Conservation (phyloP, 2,888 invertebrate genomes). For the Scaptodrosophila latifasciaeformis region DNA sequence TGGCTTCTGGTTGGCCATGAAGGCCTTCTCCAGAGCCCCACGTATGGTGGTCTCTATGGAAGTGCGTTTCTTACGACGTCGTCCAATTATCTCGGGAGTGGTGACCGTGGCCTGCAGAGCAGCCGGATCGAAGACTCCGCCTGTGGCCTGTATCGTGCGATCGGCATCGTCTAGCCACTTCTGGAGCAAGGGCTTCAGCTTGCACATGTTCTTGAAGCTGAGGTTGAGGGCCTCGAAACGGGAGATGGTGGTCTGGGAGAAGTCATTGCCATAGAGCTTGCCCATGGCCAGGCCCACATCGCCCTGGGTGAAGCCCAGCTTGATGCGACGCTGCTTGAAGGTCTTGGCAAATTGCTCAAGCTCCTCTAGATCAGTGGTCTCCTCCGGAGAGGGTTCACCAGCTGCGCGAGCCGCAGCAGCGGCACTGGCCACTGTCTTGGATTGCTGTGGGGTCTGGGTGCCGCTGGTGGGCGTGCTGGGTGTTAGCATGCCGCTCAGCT, state of each 20-base stretch:
- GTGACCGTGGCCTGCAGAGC: slow-evolving; percentile 83
- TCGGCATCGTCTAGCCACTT: slow-evolving; percentile 98
- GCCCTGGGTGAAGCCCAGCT: slow-evolving; percentile 98
- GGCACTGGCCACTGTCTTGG: slow-evolving; percentile 74
- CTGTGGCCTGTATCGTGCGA: slow-evolving; percentile 84
- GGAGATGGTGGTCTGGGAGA: slow-evolving; percentile 99
- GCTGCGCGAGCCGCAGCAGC: slow-evolving; percentile 78
- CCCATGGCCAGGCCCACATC: slow-evolving; percentile 99
- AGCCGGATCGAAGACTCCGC: slow-evolving; percentile 75
- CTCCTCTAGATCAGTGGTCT: slow-evolving; percentile 97
- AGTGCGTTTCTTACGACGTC: slow-evolving; percentile 96
- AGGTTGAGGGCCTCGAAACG: slow-evolving; percentile 98
- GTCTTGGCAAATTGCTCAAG: slow-evolving; percentile 98
- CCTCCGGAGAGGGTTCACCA: slow-evolving; percentile 90
- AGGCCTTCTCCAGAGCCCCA: slow-evolving; percentile 95
- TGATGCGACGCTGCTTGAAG: slow-evolving; percentile 97
- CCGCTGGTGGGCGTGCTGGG: slow-evolving; percentile 78
- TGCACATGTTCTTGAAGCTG: slow-evolving; percentile 99
- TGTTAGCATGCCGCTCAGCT: slow-evolving; percentile 76
- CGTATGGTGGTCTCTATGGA: slow-evolving; percentile 96
- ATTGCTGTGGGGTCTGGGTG: slow-evolving; percentile 76
- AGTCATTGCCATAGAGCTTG: slow-evolving; percentile 98
- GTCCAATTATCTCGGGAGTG: slow-evolving; percentile 91
- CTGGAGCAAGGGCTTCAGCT: slow-evolving; percentile 96
- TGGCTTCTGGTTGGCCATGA: slow-evolving; percentile 95